Evolutionary conservation across 2,888 invertebrate genomes (phyloP).

Genomic region (Noctua janthe): DNA sequence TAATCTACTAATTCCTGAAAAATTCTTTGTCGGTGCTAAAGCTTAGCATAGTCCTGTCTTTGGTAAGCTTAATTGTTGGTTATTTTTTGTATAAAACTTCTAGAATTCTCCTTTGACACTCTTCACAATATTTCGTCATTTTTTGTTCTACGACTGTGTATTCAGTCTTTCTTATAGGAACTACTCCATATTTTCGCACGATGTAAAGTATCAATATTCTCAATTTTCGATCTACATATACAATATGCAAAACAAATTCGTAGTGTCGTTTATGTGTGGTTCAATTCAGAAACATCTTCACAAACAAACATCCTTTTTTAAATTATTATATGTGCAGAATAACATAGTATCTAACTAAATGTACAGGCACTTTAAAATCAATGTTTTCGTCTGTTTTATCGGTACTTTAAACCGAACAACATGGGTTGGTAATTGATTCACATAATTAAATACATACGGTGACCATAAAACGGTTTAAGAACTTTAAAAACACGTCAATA

Average conservation of each 20-base stretch:
- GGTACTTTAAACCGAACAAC: slow-evolving; percentile 32
- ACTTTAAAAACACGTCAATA: slow-evolving; percentile 42
- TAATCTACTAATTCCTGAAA: neutral
- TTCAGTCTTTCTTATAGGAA: neutral
- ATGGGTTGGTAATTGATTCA: slow-evolving; percentile 44
- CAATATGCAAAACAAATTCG: neutral
- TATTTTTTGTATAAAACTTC: neutral
- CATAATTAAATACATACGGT: slow-evolving; percentile 53
- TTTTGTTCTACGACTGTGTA: neutral
- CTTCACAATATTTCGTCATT: neutral
- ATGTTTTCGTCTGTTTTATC: slow-evolving; percentile 27
- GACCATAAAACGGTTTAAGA: slow-evolving; percentile 43
- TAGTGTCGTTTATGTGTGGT: neutral
- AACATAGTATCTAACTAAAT: neutral
- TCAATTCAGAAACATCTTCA: neutral
- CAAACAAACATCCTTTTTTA: neutral
- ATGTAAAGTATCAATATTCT: neutral
- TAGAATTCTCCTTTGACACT: neutral
- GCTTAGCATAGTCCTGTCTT: neutral
- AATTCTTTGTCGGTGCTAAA: no score
- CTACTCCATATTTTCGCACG: neutral
- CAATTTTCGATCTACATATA: neutral
- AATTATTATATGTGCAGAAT: neutral
- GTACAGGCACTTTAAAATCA: slow-evolving; percentile 21
- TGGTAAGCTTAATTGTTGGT: neutral